Evolutionary conservation across 1,140 invertebrate genomes (phyloP), one percentile per base, ranked within the genome.

Genomic region (Gerris buenoi): DNA sequence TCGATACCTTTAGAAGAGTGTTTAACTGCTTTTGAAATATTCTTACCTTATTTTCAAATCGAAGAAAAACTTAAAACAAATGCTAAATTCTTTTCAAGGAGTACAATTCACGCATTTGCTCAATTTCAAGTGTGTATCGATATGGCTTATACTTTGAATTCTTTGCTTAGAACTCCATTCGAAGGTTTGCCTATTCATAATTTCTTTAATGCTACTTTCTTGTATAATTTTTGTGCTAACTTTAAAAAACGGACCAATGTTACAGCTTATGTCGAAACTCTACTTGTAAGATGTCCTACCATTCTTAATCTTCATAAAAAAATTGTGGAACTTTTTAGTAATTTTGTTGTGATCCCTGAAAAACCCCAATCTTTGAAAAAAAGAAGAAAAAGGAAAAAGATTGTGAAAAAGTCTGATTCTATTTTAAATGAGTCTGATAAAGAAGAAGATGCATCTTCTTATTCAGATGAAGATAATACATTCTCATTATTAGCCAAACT

Each of bases 111-210:
- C 72, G 75, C 75, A n/a, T 88, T 87, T 75, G 81, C 86, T 0
- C 82, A 88, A 74, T 86, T 89, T 77, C 88, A 91, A 75, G 82
- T 80, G 75, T 84, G 84, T 71, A 74, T 88, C 25, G 80, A 77
- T 57, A 80, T 86, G 63, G 73, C 82, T 1, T 82, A 83, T 69
- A 77, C 82, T 67, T 77, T 91, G 22, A 90, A 90, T 79, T 76
- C 76, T 0, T 71, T 90, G 25, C 77, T 88, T n/a, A 74, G 78
- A 25, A 77, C 75, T 68, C 84, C 84, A 0, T 84, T 83, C 70
- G 69, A 77, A 66, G 73, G 76, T 71, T 79, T 80, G 33, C 75
- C 76, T 46, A 79, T 85, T 73, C 79, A 78, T 59, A 80, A 82
- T 70, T 78, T 84, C 62, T 88, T 81, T 69, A 86, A 88, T 77